Conservation (phyloP, 2,888 invertebrate genomes). For the Lepas anatifera region DNA sequence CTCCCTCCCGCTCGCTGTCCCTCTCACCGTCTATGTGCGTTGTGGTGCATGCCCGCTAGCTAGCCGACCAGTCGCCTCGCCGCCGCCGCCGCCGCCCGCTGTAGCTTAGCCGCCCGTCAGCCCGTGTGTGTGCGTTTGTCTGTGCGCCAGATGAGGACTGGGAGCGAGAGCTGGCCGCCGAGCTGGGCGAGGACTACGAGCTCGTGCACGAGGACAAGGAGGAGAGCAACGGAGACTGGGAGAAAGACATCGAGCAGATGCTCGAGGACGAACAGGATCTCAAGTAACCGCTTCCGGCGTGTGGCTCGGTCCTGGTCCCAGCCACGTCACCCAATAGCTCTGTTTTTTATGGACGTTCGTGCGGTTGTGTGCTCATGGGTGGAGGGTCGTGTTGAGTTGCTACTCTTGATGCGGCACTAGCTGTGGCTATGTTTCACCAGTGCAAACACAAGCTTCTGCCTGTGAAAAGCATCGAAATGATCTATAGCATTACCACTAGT, state of each 20-base stretch:
- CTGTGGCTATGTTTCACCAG: too few relatives aligned
- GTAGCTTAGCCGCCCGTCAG: conserved; percentile 32
- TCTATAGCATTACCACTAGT: too few relatives aligned
- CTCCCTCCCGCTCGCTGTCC: background rate
- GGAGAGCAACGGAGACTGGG: conserved; percentile 43
- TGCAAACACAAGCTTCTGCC: too few relatives aligned
- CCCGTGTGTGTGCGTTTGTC: conserved; percentile 15
- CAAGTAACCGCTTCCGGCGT: background rate
- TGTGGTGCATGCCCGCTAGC: background rate
- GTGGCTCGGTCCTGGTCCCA: background rate
- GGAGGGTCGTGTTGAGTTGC: too few relatives aligned
- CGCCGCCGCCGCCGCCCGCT: conserved; percentile 27
- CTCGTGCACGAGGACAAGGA: conserved; percentile 53
- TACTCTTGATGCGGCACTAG: too few relatives aligned
- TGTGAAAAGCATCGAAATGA: too few relatives aligned
- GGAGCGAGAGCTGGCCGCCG: conserved; percentile 91
- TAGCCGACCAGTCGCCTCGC: background rate
- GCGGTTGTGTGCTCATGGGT: too few relatives aligned
- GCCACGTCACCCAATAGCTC: too few relatives aligned
- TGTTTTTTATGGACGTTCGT: too few relatives aligned
- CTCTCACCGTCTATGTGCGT: background rate
- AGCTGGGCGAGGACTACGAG: conserved; percentile 89
- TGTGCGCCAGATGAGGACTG: conserved; percentile 62
- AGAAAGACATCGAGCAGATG: conserved; percentile 56
- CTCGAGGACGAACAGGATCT: conserved; percentile 40